Percentiles rank a stretch among this genome's conserved stretches.
Conservation (phyloP, 2,113 vertebrate genomes). For the Ciconia maguari region DNA sequence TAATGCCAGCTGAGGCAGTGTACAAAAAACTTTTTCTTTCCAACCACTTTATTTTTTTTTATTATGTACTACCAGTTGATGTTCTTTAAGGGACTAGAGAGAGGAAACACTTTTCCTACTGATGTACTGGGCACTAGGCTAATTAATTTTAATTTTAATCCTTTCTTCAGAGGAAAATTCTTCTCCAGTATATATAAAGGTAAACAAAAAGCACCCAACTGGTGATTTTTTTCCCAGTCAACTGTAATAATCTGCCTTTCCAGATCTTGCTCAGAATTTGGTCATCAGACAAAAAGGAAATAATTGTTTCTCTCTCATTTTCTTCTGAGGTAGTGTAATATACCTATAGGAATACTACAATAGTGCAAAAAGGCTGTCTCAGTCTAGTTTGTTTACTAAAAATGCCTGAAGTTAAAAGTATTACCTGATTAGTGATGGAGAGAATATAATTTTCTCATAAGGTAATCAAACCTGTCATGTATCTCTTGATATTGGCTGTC, state of each 20-base stretch:
- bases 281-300: neutral
- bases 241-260: neutral
- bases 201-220: neutral
- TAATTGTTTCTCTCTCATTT: neutral
- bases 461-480: neutral
- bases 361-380: neutral
- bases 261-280: neutral
- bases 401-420: neutral
- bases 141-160: neutral
- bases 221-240: neutral
- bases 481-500: neutral
- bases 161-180: neutral
- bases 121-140: neutral
- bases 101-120: neutral
- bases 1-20: neutral
- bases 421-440: neutral
- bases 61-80: neutral
- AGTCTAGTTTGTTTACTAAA: neutral
- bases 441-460: neutral
- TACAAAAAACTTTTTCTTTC: neutral
- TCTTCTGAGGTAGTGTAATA: neutral
- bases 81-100: neutral
- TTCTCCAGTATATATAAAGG: neutral
- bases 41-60: neutral
- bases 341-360: neutral